A percentile compares a stretch with the other conserved stretches of the same genome.
Conservation (phyloP, 2,113 vertebrate genomes). For the Poeciliopsis retropinna region DNA sequence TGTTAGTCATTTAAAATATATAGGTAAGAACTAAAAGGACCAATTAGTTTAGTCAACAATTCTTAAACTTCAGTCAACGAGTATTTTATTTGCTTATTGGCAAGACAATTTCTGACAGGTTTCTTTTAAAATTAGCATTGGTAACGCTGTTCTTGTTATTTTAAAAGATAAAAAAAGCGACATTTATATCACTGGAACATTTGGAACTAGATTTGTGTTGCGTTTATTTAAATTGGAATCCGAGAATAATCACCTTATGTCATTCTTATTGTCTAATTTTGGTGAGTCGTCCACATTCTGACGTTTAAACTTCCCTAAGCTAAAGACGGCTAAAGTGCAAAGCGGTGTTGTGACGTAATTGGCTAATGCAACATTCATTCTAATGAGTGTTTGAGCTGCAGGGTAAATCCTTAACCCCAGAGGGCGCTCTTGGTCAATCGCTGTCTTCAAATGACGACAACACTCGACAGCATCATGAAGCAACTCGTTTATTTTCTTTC, state of each 20-base stretch:
- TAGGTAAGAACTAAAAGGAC: background rate
- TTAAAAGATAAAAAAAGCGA: background rate
- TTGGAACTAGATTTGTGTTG: background rate
- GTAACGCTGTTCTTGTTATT: background rate
- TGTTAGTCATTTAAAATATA: too few relatives aligned
- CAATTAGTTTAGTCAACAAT: background rate
- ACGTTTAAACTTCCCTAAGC: too few relatives aligned
- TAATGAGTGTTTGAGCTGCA: background rate
- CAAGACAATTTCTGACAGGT: background rate
- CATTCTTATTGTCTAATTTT: background rate
- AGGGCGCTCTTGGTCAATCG: constrained; percentile 31
- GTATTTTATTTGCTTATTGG: background rate
- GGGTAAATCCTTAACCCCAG: constrained; percentile 34
- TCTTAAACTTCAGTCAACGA: too few relatives aligned
- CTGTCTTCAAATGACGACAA: constrained; percentile 24
- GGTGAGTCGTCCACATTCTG: background rate
- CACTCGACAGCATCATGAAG: constrained; percentile 39
- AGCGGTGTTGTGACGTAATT: too few relatives aligned
- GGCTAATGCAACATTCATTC: background rate
- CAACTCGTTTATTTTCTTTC: constrained; percentile 70
- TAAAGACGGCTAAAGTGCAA: too few relatives aligned
- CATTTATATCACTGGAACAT: background rate
- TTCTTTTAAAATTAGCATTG: background rate
- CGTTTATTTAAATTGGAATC: background rate
- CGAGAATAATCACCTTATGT: background rate